Percentiles rank a stretch among this genome's conserved stretches.
Evolutionary conservation across 2,797 vertebrate species (phyloP).

Genomic region (Megalops cyprinoides): DNA sequence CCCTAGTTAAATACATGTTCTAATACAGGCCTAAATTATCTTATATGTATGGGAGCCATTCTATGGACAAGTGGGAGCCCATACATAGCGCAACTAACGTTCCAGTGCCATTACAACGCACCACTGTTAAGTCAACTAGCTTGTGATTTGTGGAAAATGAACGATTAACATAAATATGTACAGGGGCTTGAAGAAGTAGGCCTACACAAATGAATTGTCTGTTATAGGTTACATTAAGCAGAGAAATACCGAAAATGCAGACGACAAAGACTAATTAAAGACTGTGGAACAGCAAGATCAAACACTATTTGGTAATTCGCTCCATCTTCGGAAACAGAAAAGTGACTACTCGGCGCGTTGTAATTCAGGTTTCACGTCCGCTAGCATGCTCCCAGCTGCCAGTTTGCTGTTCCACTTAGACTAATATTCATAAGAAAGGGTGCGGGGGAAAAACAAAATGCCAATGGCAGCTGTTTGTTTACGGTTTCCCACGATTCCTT

Average conservation of each 20-base stretch:
- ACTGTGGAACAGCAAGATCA: neutral
- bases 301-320: conserved; percentile 38
- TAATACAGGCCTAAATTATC: neutral
- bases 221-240: too few species aligned
- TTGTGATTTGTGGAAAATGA: too few species aligned
- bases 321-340: conserved; percentile 54
- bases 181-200: too few species aligned
- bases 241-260: neutral
- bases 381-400: conserved; percentile 63
- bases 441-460: conserved; percentile 63
- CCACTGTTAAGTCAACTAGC: too few species aligned
- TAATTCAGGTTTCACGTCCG: conserved; percentile 47
- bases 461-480: conserved; percentile 82
- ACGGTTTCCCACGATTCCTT: conserved; percentile 79
- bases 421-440: conserved; percentile 67
- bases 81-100: too few species aligned
- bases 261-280: neutral
- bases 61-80: too few species aligned
- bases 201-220: too few species aligned
- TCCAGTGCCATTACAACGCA: too few species aligned
- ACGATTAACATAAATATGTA: too few species aligned
- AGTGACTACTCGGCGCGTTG: conserved; percentile 53
- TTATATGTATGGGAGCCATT: too few species aligned
- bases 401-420: conserved; percentile 62
- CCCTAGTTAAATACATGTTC: neutral